Conservation (phyloP, 1,140 invertebrate species). For the Caligus rogercresseyi region DNA sequence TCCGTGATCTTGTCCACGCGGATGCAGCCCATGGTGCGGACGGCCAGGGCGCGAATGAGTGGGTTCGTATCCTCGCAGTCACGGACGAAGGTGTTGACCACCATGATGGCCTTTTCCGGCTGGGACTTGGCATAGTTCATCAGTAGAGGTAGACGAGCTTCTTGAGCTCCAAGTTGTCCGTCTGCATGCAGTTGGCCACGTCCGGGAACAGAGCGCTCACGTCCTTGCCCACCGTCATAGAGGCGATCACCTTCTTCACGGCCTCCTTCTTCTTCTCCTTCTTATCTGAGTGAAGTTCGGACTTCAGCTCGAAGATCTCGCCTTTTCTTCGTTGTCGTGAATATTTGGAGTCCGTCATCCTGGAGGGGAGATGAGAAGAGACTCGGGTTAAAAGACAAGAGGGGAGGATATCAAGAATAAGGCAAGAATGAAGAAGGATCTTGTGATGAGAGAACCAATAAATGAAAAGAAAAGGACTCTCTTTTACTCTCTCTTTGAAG, state of each 20-base stretch:
- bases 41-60: constrained; percentile 89
- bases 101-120: constrained; percentile 99
- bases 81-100: constrained; percentile 99
- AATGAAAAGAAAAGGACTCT: too few relatives aligned
- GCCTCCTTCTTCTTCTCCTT: constrained; percentile 99
- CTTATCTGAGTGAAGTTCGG: constrained; percentile 97
- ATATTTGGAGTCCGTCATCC: constrained; percentile 99
- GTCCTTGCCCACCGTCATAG: constrained; percentile 98
- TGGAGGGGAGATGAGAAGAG: too few relatives aligned
- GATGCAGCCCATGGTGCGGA: constrained; percentile 99
- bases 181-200: constrained; percentile 99
- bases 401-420: too few relatives aligned
- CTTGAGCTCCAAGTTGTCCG: constrained; percentile 97
- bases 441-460: too few relatives aligned
- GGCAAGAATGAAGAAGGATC: too few relatives aligned
- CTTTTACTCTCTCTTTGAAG: too few relatives aligned
- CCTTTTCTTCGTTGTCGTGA: constrained; percentile 99
- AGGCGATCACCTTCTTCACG: constrained; percentile 99
- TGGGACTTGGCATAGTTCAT: constrained; percentile 99
- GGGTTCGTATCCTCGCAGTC: constrained; percentile 99
- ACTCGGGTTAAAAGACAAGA: too few relatives aligned
- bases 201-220: constrained; percentile 92
- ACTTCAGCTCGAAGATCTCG: constrained; percentile 97
- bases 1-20: constrained; percentile 99
- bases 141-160: constrained; percentile 97